Conservation (phyloP, 2,888 invertebrate genomes). For the Syrphus vitripennis region DNA sequence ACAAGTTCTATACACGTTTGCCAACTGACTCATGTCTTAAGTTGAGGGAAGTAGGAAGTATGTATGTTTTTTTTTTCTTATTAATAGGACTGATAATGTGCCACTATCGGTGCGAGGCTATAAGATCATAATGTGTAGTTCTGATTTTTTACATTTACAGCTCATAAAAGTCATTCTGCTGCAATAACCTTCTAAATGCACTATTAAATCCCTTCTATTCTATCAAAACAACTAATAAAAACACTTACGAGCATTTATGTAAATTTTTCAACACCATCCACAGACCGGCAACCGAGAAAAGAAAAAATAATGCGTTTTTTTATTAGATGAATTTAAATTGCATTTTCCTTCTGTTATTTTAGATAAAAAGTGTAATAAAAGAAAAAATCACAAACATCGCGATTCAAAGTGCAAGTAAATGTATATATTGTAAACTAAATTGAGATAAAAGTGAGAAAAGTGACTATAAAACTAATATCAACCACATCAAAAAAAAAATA, state of each 20-base stretch:
- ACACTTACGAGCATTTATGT: neutral
- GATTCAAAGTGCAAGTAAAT: constrained; percentile 16
- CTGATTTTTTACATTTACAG: neutral
- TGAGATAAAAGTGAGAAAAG: constrained; percentile 24
- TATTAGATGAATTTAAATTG: constrained; percentile 3
- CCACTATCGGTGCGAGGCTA: too few relatives aligned
- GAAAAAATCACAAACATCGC: neutral
- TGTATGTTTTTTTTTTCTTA: too few relatives aligned
- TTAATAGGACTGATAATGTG: too few relatives aligned
- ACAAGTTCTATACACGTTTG: too few relatives aligned
- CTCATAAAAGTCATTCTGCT: neutral
- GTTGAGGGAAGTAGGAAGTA: too few relatives aligned
- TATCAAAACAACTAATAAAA: neutral
- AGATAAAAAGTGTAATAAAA: neutral
- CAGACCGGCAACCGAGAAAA: neutral
- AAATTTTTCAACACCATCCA: constrained; percentile 11
- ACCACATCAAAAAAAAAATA: neutral
- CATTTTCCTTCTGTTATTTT: neutral
- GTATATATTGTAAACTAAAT: constrained; percentile 8
- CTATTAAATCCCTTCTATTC: neutral
- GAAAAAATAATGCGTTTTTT: neutral
- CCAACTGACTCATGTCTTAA: too few relatives aligned
- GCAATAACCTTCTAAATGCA: neutral
- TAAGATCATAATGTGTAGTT: too few relatives aligned
- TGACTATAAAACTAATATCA: constrained; percentile 11